Base-by-base conservation (phyloP, 2,797 vertebrate species). In the Tokudaia tokunoshimensis region DNA sequence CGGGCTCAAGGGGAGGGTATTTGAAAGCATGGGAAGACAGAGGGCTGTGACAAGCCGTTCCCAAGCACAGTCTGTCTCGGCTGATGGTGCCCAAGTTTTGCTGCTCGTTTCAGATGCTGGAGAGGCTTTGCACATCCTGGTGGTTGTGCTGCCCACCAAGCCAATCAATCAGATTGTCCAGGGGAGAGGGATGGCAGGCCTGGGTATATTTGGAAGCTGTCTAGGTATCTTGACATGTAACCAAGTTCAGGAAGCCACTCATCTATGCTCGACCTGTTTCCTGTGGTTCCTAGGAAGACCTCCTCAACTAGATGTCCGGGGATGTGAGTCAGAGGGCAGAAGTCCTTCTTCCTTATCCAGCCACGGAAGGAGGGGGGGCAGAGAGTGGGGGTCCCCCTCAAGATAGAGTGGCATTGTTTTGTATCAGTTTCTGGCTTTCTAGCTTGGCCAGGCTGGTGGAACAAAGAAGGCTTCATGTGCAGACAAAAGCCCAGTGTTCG, bases 401-500 rank as follows among this genome's bases (percentile, higher is more conserved):
- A 98, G 98, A 99, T 98, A 98, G 98, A 97, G 98, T 98, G 29
- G 97, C 98, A 98, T 98, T 98, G 98, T 98, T 98, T 98, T 98
- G 96, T 98, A 98, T 99, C 98, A 98, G 98, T 98, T 99, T 99
- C 98, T 98, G 98, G 98, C 98, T 98, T 90, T 87, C 97, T 97
- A 97, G 98, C 97, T 96, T 96, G 2, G 98, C 98, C 50, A 97
- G 0, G 93, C 97, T 97, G 95, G 67, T 31, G n/a, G 98, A 99
- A 99, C 99, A 99, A 99, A 99, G 98, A 97, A 97, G 98, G 98
- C 97, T 99, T 99, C 98, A 99, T 99, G 92, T 50, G 75, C 98
- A 98, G 98, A 99, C 99, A 99, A 99, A 98, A 98, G 98, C 95
- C 78, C 97, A 96, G 98, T 99, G 99, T 99, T 99, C 97, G 94